A percentile compares a stretch with the other conserved stretches of the same genome.
phyloP scores from a whole-genome alignment of 2,113 vertebrate species.

The Harpagus bidentatus region DNA sequence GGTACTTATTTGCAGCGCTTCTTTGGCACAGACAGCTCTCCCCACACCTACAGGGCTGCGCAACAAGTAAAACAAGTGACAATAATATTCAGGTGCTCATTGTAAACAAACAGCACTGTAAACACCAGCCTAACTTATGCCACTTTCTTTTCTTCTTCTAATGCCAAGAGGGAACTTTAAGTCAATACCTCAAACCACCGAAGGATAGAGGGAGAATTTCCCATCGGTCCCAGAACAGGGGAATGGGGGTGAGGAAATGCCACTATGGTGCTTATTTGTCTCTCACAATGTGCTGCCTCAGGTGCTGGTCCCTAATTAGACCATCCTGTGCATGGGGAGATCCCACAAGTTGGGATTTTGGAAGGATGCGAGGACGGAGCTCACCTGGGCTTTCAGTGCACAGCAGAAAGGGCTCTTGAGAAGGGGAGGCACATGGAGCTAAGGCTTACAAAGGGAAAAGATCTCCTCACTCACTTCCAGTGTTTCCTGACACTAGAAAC shows the following conservation, averaged over 20 bases:
- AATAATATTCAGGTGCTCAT: background rate
- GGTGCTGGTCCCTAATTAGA: background rate
- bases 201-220: background rate
- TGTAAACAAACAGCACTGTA: conserved; percentile 21
- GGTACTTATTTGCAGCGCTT: background rate
- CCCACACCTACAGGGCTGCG: conserved; percentile 17
- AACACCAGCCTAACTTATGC: background rate
- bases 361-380: background rate
- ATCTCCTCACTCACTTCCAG: background rate
- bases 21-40: conserved; percentile 4
- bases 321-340: background rate
- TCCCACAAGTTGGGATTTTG: background rate
- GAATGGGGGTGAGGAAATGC: background rate
- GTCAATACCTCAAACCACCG: background rate
- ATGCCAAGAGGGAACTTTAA: background rate
- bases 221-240: background rate
- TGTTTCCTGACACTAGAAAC: background rate
- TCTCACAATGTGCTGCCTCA: background rate
- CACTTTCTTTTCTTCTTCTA: background rate
- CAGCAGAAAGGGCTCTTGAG: background rate
- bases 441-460: background rate
- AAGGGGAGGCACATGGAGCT: background rate
- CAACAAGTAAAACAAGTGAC: conserved; percentile 26
- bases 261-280: background rate
- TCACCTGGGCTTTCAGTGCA: background rate